phyloP scores from a whole-genome alignment of 2,888 invertebrate species.

The Acrobeloides nanus region DNA sequence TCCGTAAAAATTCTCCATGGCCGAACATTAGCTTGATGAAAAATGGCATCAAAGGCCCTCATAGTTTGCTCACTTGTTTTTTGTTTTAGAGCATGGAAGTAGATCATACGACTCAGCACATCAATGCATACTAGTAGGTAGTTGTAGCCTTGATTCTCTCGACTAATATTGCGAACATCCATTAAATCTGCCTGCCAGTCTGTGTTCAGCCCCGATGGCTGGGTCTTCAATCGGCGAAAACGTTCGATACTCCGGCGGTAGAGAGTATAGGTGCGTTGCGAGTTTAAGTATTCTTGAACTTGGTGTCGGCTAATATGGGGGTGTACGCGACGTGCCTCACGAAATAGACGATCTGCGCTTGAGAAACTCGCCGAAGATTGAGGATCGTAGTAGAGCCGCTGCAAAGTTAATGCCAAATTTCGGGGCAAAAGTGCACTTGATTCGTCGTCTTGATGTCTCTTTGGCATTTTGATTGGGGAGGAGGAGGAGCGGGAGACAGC shows the following conservation, averaged over 20 bases:
- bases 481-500: too few relatives aligned
- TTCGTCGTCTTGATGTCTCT: too few relatives aligned
- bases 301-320: slow-evolving; percentile 2
- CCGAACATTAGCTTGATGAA: background rate
- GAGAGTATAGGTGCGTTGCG: slow-evolving; percentile 11
- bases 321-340: too few relatives aligned
- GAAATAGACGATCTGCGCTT: too few relatives aligned
- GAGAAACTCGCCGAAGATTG: too few relatives aligned
- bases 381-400: too few relatives aligned
- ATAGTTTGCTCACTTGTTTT: slow-evolving; percentile 6
- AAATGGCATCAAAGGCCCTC: slow-evolving; percentile 11
- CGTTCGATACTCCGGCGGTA: background rate
- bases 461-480: too few relatives aligned
- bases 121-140: slow-evolving; percentile 11
- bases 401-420: too few relatives aligned
- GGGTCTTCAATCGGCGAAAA: slow-evolving; percentile 2
- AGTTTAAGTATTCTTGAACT: background rate
- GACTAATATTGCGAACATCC: slow-evolving; percentile 1
- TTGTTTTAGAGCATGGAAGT: slow-evolving; percentile 5
- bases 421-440: too few relatives aligned
- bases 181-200: slow-evolving; percentile 13
- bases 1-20: slow-evolving; percentile 13
- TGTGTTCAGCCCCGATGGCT: slow-evolving; percentile 10
- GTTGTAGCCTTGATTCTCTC: slow-evolving; percentile 1
- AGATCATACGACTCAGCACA: slow-evolving; percentile 9